Evolutionary conservation across 2,797 vertebrate genomes (phyloP).

Genomic region (Tolypeutes matacus): DNA sequence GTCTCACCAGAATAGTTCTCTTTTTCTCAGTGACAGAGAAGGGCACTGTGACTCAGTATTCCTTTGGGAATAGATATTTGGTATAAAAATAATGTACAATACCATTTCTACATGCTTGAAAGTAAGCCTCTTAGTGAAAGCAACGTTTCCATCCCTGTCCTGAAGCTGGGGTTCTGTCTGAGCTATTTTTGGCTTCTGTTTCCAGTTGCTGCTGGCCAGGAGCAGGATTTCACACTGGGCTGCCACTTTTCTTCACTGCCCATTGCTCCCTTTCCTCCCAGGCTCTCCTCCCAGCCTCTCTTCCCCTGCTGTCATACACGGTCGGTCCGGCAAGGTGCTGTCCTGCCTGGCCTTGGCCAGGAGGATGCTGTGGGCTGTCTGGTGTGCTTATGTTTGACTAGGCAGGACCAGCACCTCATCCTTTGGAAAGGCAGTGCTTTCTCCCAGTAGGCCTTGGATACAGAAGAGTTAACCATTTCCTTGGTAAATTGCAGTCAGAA

Average conservation of each 20-base stretch:
- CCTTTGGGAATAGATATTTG: slow-evolving; percentile 40
- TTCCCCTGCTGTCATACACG: too few relatives aligned
- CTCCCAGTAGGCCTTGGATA: background rate
- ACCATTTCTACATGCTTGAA: background rate
- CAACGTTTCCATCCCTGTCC: slow-evolving; percentile 21
- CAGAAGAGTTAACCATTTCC: slow-evolving; percentile 23
- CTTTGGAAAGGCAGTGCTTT: background rate
- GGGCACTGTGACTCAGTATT: background rate
- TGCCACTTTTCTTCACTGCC: slow-evolving; percentile 70
- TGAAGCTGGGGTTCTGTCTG: slow-evolving; percentile 46
- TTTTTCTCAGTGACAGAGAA: slow-evolving; percentile 19
- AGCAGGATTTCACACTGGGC: slow-evolving; percentile 67
- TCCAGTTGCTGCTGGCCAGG: slow-evolving; percentile 73
- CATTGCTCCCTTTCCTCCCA: background rate
- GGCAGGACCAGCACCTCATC: background rate
- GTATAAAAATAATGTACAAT: slow-evolving; percentile 69
- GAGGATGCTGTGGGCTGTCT: background rate
- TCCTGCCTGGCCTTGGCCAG: background rate
- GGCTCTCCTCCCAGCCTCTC: background rate
- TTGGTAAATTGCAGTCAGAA: slow-evolving; percentile 13
- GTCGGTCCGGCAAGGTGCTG: rapidly evolving
- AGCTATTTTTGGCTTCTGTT: slow-evolving; percentile 77
- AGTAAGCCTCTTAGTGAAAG: slow-evolving; percentile 50
- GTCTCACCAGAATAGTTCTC: background rate
- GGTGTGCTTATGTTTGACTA: background rate